Base-by-base conservation (phyloP, 2,797 vertebrate species). In the Hozukius guyotensis region DNA sequence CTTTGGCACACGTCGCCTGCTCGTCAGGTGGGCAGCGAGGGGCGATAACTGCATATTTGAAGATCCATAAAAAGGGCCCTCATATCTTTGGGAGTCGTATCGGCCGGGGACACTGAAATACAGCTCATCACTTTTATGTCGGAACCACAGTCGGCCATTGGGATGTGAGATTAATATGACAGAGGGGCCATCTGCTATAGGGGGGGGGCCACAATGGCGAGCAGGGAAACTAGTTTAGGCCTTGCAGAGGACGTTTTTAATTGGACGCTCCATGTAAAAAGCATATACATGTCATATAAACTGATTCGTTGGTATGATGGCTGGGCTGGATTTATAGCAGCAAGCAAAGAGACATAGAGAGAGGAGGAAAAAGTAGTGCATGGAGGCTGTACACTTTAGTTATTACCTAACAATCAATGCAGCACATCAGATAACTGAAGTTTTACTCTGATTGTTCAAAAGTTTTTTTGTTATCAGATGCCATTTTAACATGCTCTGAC, bases 131-230 rank as follows among this genome's bases (percentile, higher is more conserved):
- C 89, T 92, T 95, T 95, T 92, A 95, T 92, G 89, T 88, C 69
- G 29, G 78, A 79, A 86, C 83, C 86, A 85, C 93, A 93, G 83
- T 88, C 75, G 72, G 87, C 91, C 86, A 85, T 83, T 88, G 88
- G 90, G 92, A 92, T 92, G 91, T 92, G 88, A 94, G 92, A 94
- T 94, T 91, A 94, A 94, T 94, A 89, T 90, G 92, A 92, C 90
- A 93, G 91, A 89, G 84, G 85, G 83, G 87, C 87, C 89, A 85
- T 89, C 92, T 91, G 91, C 89, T 85, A 56, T 80, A 68, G 57
- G 67, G 70, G 62, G 46, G 66, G 67, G 71, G 59, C 16, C 75
- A 75, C 66, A 73, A 55, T 73, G 77, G 82, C 77, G 75, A 78
- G 42, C 74, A 76, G 65, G 60, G 81, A 88, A 80, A 88, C 90